Percentiles rank a stretch among this genome's conserved stretches.
Conservation (phyloP, 2,888 invertebrate species). For the Apodemia duryi region DNA sequence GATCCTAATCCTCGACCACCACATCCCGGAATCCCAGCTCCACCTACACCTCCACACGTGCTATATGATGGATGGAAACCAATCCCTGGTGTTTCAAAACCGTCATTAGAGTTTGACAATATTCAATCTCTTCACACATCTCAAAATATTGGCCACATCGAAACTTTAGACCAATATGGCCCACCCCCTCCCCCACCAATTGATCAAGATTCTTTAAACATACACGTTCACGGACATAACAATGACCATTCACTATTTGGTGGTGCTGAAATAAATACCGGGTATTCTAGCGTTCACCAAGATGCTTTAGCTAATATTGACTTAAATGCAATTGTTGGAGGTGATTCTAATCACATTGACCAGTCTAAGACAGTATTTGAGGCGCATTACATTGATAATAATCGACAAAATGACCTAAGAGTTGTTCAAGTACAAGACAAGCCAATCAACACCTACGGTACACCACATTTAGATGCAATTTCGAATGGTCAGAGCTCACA, state of each 20-base stretch:
- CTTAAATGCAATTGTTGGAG: constrained; percentile 62
- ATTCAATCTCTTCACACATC: constrained; percentile 32
- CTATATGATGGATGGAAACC: constrained; percentile 93
- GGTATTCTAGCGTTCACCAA: constrained; percentile 67
- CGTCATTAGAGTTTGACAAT: constrained; percentile 49
- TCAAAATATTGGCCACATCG: constrained; percentile 38
- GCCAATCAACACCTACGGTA: constrained; percentile 56
- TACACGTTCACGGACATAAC: constrained; percentile 43
- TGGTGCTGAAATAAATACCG: constrained; percentile 54
- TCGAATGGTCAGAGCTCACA: constrained; percentile 57
- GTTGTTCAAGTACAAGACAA: constrained; percentile 43
- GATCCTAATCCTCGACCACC: constrained; percentile 80
- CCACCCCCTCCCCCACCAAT: constrained; percentile 50
- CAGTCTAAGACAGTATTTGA: constrained; percentile 73
- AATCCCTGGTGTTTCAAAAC: constrained; percentile 82
- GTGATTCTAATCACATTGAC: constrained; percentile 68
- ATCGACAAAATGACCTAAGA: constrained; percentile 44
- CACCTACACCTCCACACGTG: constrained; percentile 86
- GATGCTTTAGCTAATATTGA: constrained; percentile 66
- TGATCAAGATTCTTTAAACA: constrained; percentile 47
- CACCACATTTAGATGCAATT: constrained; percentile 66
- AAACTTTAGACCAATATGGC: constrained; percentile 50
- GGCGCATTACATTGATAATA: constrained; percentile 68
- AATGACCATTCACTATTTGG: constrained; percentile 43
- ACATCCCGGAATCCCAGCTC: constrained; percentile 84